phyloP scores from a whole-genome alignment of 2,113 vertebrate genomes.

The Ranitomeya imitator region DNA sequence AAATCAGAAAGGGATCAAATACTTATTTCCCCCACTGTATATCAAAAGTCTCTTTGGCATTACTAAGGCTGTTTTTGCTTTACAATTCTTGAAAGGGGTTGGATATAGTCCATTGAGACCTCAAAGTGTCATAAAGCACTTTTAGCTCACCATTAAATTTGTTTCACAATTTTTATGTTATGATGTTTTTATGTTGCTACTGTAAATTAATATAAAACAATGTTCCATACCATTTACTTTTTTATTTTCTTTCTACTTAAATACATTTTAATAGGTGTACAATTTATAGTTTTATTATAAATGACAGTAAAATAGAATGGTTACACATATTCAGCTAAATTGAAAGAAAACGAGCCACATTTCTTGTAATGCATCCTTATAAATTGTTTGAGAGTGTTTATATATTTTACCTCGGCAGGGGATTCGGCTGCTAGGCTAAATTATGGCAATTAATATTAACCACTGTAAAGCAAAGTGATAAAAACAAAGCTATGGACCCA shows the following conservation, averaged over 20 bases:
- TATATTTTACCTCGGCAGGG: constrained; percentile 45
- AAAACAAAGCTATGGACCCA: constrained; percentile 23
- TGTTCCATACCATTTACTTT: background rate
- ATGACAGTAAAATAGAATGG: background rate
- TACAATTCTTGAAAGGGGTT: too few species aligned
- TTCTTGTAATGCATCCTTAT: constrained; percentile 20
- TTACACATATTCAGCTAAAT: constrained; percentile 1
- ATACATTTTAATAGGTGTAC: background rate
- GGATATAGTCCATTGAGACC: too few species aligned
- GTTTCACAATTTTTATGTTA: too few species aligned
- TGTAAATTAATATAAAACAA: too few species aligned
- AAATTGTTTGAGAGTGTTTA: constrained; percentile 35
- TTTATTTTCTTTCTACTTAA: background rate
- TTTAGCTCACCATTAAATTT: too few species aligned
- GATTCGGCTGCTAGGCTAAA: constrained; percentile 35
- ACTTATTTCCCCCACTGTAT: too few species aligned
- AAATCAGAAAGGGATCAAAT: too few species aligned
- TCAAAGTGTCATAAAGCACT: too few species aligned
- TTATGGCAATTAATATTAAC: constrained; percentile 50
- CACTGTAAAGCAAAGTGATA: constrained; percentile 31
- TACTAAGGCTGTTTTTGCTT: too few species aligned
- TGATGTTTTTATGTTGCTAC: too few species aligned
- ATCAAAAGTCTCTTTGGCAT: too few species aligned
- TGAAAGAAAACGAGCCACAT: background rate
- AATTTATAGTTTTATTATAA: background rate